These are phyloP conservation scores for Crenichthys baileyi DNA, from an alignment of 2,797 vertebrate species.

Conservation along the genomic window DNA sequence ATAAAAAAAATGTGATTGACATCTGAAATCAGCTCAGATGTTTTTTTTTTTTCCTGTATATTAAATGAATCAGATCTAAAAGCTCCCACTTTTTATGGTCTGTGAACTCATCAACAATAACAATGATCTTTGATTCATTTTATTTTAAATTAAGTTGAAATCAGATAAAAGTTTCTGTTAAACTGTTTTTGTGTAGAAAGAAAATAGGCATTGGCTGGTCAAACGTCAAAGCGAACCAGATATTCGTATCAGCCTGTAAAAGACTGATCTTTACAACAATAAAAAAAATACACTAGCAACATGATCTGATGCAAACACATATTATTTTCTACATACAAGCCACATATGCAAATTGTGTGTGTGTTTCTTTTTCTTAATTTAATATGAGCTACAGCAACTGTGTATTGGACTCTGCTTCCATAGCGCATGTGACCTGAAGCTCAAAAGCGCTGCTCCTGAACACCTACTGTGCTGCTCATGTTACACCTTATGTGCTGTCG, in stretches of 20 bases:
- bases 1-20: neutral
- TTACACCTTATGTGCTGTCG: slow-evolving; percentile 11
- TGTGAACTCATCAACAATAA: neutral
- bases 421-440: slow-evolving; percentile 9
- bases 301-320: neutral
- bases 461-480: slow-evolving; percentile 16
- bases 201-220: neutral
- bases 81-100: neutral
- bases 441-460: slow-evolving; percentile 4
- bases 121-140: neutral
- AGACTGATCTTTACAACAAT: neutral
- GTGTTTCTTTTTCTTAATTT: neutral
- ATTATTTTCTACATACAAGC: neutral
- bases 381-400: neutral
- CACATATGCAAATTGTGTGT: neutral
- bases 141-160: neutral
- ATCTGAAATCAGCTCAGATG: neutral
- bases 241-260: neutral
- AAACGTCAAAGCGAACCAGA: neutral
- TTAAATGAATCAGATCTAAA: neutral
- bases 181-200: neutral
- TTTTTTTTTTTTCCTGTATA: neutral
- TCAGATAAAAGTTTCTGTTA: neutral
- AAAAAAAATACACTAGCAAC: neutral
- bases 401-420: neutral